These are phyloP conservation scores for Orientallactaga sibirica DNA, from an alignment of 2,797 vertebrate genomes.

Conservation along the genomic window DNA sequence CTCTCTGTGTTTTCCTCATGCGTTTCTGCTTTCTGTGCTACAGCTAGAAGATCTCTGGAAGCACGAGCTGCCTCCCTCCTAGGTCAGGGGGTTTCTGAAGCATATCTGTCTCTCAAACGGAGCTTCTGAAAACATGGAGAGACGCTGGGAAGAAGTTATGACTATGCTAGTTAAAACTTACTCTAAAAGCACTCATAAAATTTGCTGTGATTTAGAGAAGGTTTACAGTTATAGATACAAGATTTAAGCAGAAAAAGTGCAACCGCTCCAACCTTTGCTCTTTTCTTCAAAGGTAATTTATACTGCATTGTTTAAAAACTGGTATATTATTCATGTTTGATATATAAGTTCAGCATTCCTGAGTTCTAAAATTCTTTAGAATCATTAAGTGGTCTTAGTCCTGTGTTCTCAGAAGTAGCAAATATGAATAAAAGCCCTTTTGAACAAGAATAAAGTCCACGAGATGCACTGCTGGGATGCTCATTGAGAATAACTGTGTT, in stretches of 20 bases:
- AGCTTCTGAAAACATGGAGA: constrained; percentile 38
- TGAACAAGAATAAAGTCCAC: neutral
- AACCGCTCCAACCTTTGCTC: constrained; percentile 35
- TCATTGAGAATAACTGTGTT: constrained; percentile 44
- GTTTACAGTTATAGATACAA: constrained; percentile 31
- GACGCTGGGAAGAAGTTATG: neutral
- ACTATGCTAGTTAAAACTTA: constrained; percentile 43
- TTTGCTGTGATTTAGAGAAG: constrained; percentile 51
- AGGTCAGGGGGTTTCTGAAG: constrained; percentile 36
- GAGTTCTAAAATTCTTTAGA: constrained; percentile 31
- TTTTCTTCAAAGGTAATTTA: constrained; percentile 40
- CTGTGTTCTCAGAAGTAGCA: constrained; percentile 20
- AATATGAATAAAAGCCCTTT: constrained; percentile 10
- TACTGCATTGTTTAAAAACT: neutral
- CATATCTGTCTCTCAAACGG: neutral
- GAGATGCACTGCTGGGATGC: neutral
- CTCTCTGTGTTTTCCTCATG: constrained; percentile 45
- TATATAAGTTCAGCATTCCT: neutral
- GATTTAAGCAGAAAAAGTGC: constrained; percentile 61
- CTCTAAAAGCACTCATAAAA: constrained; percentile 37
- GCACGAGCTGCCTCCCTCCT: neutral
- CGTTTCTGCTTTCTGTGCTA: constrained; percentile 36
- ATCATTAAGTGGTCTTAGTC: neutral
- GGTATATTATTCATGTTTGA: neutral
- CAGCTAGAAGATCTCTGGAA: constrained; percentile 53